Percentiles rank a stretch among this genome's conserved stretches.
Evolutionary conservation across 2,113 vertebrate species (phyloP).

Genomic region (Noturus placidus): DNA sequence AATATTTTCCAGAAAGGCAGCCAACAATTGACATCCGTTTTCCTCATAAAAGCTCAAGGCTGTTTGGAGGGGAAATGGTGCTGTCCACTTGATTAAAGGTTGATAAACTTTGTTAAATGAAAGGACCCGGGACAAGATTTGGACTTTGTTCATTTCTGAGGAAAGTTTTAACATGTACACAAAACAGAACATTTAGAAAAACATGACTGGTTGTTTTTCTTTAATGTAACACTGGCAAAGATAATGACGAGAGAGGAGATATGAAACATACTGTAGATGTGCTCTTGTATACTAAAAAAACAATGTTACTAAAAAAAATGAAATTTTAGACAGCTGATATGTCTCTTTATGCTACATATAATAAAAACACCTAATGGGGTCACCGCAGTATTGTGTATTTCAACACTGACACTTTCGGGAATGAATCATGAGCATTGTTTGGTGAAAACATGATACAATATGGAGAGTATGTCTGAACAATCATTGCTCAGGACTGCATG

Average conservation of each 20-base stretch:
- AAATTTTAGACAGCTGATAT: neutral
- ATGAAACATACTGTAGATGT: neutral
- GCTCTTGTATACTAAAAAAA: neutral
- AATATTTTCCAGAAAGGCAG: slow-evolving; percentile 35
- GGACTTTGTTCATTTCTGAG: neutral
- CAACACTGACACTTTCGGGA: neutral
- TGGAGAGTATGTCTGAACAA: slow-evolving; percentile 15
- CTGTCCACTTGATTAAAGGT: slow-evolving; percentile 38
- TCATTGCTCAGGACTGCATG: slow-evolving; percentile 17
- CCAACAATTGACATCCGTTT: slow-evolving; percentile 34
- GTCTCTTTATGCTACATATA: neutral
- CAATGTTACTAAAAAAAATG: too few relatives aligned
- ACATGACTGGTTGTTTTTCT: neutral
- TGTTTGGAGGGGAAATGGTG: slow-evolving; percentile 23
- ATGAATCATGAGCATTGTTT: slow-evolving; percentile 8
- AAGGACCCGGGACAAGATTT: slow-evolving; percentile 1
- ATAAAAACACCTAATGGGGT: neutral
- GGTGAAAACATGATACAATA: neutral
- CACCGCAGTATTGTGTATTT: neutral
- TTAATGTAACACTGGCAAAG: neutral
- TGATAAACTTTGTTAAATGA: slow-evolving; percentile 23
- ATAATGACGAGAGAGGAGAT: neutral
- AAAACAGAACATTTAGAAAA: neutral
- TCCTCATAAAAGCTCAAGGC: slow-evolving; percentile 35
- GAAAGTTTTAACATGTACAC: neutral